Base-by-base conservation (phyloP, 2,797 vertebrate genomes). In the Falco columbarius region DNA sequence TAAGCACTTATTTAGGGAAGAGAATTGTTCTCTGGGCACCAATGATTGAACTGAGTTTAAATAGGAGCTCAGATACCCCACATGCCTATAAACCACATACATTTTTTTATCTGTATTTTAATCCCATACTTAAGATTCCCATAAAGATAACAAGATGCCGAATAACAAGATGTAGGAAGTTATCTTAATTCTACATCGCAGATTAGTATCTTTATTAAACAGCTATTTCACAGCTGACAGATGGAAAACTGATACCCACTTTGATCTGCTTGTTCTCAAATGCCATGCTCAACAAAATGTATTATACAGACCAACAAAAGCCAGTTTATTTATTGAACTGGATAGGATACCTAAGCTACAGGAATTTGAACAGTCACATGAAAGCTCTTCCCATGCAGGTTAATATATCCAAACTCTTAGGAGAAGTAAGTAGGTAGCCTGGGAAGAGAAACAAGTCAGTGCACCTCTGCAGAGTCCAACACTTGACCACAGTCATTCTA, bases 191-290 rank as follows among this genome's bases (percentile, higher is more conserved):
- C 85, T 72, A 30, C 21, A 40, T 58, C 34, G 34, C 29, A 49
- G 38, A 90, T 81, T n/a, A 83, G 22, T 72, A 81, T 74, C 75
- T 77, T 91, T 77, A 94, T 74, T 90, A 90, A 83, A 79, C 13
- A 81, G 54, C 49, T 89, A 61, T 83, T 88, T 93, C 81, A 84
- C 80, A 95, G 88, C 34, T 75, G 66, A 90, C 76, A 90, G 67
- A 92, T 82, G 83, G 89, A 92, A 91, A 83, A 49, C 32, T 70
- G 88, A 91, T 52, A 79, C 29, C 44, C 34, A 27, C 51, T 89
- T 63, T 16, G 34, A 83, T 47, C 59, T 81, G 42, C 70, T 66
- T 79, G 38, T 65, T 85, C 0, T 1, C 56, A 95, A 93, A 93
- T 83, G 80, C 21, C 66, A 68, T 5, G 21, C 54, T 79, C 54